Conservation (phyloP, 2,797 vertebrate genomes). For the Monodelphis domestica region DNA sequence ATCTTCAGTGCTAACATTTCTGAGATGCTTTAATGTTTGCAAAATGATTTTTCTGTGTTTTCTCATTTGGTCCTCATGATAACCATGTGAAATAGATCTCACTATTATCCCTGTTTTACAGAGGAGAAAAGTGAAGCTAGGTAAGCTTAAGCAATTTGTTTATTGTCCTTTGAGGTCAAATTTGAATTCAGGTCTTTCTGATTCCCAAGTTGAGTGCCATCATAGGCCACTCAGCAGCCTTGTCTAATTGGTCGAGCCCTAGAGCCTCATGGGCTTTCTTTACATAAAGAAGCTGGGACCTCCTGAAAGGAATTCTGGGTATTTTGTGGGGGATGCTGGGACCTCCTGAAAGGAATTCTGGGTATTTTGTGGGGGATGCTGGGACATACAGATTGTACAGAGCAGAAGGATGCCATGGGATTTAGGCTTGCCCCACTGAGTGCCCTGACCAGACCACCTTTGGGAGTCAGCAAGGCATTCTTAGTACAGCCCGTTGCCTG, state of each 20-base stretch:
- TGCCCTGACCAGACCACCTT: neutral
- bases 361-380: neutral
- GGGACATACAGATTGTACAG: too few relatives aligned
- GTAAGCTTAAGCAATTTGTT: neutral
- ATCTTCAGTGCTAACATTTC: neutral
- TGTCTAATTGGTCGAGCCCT: neutral
- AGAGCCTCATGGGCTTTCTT: neutral
- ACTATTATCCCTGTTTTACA: neutral
- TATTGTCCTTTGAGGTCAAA: neutral
- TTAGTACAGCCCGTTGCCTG: neutral
- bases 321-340: too few relatives aligned
- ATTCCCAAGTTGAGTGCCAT: neutral
- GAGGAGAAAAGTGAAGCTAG: neutral
- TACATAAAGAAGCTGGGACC: neutral
- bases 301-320: neutral
- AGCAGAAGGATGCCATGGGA: neutral
- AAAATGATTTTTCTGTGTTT: neutral
- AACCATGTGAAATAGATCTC: neutral
- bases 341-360: neutral
- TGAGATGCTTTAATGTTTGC: too few relatives aligned
- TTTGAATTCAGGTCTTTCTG: neutral
- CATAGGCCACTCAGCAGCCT: neutral
- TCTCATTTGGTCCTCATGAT: neutral
- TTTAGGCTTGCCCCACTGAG: neutral
- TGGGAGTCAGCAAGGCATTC: neutral